Evolutionary conservation across 2,113 vertebrate genomes (phyloP), one percentile per base, ranked within the genome.

Genomic region (Anas platyrhynchos): DNA sequence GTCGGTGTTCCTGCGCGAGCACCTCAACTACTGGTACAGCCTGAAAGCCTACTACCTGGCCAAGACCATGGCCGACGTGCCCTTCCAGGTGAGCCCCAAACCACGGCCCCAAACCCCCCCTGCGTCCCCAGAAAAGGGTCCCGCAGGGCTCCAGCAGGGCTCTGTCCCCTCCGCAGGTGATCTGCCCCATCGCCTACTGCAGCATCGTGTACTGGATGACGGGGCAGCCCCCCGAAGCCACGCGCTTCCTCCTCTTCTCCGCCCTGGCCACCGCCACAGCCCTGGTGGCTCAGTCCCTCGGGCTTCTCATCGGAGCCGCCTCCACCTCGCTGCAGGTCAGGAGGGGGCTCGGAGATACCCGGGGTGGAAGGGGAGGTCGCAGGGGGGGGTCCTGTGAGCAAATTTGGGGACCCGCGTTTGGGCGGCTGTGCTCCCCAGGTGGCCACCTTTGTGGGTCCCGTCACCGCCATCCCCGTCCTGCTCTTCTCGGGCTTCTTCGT

Each of bases 141-240:
- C 9, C 36, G 36, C 8, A 36, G 36, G 58, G 38, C 32, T 17
- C 12, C 36, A 88, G 65, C 55, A 17, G 44, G 46, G 59, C 15
- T 36, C 56, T 61, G 11, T 26, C 62, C 56, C 41, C 80, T 88
- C 6, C 66, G 5, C 97, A 99, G 99, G 97, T 99, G 67, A 96
- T 99, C 86, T 99, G 99, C 97, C 99, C 99, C 0, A 98, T 99
- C 18, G 98, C 99, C 9, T 99, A 99, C 97, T 99, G 99, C 97
- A 99, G 99, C 95, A 99, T 99, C 23, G 99, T 99, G 59, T 99
- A 99, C 98, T 99, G 99, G 99, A 99, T 99, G 99, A 99, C 99
- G 1, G 98, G 98, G n/a, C 99, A 99, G 95, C 99, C 99, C 3
- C 98, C 99, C 0, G 99, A 99, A 92, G 99, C 98, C 7, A 94